Base-by-base conservation (phyloP, 2,113 vertebrate species). In the Notothenia rossii region DNA sequence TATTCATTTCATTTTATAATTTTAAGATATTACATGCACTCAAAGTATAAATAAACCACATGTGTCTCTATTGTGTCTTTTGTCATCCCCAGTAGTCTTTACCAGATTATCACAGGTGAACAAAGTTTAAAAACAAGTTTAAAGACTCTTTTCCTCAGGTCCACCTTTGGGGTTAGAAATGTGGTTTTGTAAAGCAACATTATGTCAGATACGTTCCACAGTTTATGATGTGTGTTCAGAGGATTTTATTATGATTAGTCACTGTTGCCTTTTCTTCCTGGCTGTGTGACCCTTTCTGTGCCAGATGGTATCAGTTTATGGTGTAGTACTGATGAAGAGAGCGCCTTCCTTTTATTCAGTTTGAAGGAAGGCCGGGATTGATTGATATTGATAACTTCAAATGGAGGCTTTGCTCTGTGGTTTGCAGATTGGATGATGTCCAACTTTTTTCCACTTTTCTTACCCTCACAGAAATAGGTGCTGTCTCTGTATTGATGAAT, bases 371-470 rank as follows among this genome's bases (percentile, higher is more conserved):
- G 68, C 71, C 17, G 18, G 62, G 48, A 86, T 82, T 74, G 77
- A 90, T 85, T 82, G 86, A 88, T 84, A 85, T 80, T 88, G 86
- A 91, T 88, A 85, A 83, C 68, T 88, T 88, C 63, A 91, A 84
- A 87, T 62, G n/a, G 75, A 84, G 79, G 76, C 68, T 91, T 84
- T 87, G 78, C 73, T 88, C 83, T 87, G 84, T 76, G 88, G 76
- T 91, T 91, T 88, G 72, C 54, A 83, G 77, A 79, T 74, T 82
- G 75, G 86, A 85, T 78, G 70, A 85, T 79, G 72, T 87, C 72
- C 85, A 89, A 70, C 77, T 68, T 70, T 70, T 84, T 84, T 80
- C 69, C 61, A 66, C 75, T 78, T 85, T 77, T 77, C 60, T 78
- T 72, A 43, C 67, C 49, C 77, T 88, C 81, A 55, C 66, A 79